phyloP scores from a whole-genome alignment of 2,888 invertebrate genomes.

The Branchellion lobata region DNA sequence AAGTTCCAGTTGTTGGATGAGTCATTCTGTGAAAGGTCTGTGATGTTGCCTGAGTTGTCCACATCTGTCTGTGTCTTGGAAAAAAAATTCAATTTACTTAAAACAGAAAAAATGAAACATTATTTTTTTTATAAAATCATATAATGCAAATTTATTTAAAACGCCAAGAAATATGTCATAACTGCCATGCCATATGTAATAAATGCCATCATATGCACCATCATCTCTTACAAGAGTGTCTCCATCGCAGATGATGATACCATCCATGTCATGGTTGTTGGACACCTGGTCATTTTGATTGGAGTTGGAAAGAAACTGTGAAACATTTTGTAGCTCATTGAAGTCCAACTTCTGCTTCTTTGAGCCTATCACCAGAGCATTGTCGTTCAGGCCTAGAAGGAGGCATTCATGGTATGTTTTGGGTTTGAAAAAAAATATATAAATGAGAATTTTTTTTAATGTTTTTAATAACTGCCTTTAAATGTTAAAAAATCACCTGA shows the following conservation, averaged over 20 bases:
- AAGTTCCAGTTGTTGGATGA: slow-evolving; percentile 3
- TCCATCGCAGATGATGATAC: slow-evolving; percentile 37
- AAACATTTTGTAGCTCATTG: slow-evolving; percentile 36
- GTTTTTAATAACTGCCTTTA: neutral
- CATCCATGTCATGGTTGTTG: slow-evolving; percentile 36
- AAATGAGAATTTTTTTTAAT: neutral
- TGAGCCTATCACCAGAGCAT: slow-evolving; percentile 16
- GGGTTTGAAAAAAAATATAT: neutral
- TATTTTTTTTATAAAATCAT: neutral
- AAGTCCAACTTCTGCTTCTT: slow-evolving; percentile 40
- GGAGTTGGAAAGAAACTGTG: slow-evolving; percentile 12
- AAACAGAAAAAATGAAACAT: neutral
- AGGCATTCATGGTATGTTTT: neutral
- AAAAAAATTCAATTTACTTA: too few species aligned
- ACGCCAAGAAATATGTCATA: neutral
- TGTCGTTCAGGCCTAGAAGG: slow-evolving; percentile 34
- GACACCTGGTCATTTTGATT: slow-evolving; percentile 35
- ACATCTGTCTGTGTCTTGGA: slow-evolving; percentile 31
- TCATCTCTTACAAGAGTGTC: slow-evolving; percentile 26
- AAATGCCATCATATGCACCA: too few species aligned
- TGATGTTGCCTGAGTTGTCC: slow-evolving; percentile 17
- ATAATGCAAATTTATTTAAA: too few species aligned
- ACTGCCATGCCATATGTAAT: neutral
- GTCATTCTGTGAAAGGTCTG: slow-evolving; percentile 35
- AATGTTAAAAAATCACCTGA: slow-evolving; percentile 32